These are phyloP conservation scores for Corythornis leucogaster DNA, from an alignment of 2,797 vertebrate species.

Conservation along the genomic window DNA sequence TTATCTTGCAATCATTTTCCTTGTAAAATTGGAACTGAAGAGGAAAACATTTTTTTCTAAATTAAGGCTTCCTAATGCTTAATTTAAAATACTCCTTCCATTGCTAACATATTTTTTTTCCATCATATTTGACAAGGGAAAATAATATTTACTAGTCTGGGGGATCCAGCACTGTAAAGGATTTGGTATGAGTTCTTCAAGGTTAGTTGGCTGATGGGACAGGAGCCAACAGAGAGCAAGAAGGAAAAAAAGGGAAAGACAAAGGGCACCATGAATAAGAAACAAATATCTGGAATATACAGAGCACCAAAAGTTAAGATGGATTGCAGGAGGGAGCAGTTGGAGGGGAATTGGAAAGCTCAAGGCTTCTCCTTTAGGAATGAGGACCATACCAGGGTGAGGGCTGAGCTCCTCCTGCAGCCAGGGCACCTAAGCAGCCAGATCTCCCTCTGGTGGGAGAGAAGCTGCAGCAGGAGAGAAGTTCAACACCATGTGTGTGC, in stretches of 20 bases:
- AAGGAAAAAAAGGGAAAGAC: neutral
- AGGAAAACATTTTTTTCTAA: neutral
- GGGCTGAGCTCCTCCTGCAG: neutral
- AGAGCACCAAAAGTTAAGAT: neutral
- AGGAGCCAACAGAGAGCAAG: neutral
- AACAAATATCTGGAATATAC: neutral
- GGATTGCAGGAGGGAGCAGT: neutral
- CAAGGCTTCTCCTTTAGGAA: neutral
- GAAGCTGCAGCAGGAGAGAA: neutral
- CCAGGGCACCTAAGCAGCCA: accelerated
- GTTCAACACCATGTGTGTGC: neutral
- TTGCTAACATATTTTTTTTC: neutral
- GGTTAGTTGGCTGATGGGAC: neutral
- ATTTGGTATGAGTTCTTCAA: neutral
- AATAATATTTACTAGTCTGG: neutral
- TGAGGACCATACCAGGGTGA: neutral
- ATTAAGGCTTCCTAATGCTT: neutral
- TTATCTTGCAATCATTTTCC: neutral
- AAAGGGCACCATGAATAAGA: neutral
- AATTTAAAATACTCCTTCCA: neutral
- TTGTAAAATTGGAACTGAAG: neutral
- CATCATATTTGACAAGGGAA: neutral
- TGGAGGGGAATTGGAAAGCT: neutral
- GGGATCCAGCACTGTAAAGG: neutral
- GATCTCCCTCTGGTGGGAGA: neutral